Evolutionary conservation across 2,113 vertebrate species (phyloP).

Genomic region (Grus americana): DNA sequence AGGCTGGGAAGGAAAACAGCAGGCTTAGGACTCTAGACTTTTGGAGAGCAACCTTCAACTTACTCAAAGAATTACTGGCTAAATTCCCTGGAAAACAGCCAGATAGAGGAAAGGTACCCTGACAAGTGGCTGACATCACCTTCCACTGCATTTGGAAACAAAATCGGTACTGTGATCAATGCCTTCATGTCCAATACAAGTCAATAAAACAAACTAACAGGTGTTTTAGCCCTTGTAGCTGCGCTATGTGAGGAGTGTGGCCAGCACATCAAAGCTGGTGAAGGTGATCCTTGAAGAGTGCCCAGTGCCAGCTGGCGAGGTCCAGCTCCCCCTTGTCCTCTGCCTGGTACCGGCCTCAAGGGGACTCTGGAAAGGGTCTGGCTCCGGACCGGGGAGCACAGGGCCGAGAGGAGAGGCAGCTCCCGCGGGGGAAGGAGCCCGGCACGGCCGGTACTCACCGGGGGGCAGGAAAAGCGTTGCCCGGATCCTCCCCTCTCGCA

Average conservation of each 20-base stretch:
- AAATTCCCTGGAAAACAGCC: neutral
- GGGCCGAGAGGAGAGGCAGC: accelerated
- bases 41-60: neutral
- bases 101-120: neutral
- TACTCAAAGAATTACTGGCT: neutral
- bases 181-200: neutral
- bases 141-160: neutral
- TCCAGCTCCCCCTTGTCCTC: neutral
- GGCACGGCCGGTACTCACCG: slow-evolving; percentile 28
- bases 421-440: neutral
- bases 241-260: accelerated
- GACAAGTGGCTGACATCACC: neutral
- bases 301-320: accelerated
- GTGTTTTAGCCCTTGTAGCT: neutral
- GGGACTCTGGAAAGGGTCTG: neutral
- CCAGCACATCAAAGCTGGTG: neutral
- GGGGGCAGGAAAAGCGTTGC: slow-evolving; percentile 72
- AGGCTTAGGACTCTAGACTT: neutral
- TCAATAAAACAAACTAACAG: neutral
- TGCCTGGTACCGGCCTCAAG: too few relatives aligned
- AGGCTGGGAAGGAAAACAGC: neutral
- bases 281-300: neutral
- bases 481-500: slow-evolving; percentile 67
- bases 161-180: neutral
- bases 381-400: neutral